Evolutionary conservation across 2,113 vertebrate genomes (phyloP), one percentile per base, ranked within the genome.

Genomic region (Mastomys coucha): DNA sequence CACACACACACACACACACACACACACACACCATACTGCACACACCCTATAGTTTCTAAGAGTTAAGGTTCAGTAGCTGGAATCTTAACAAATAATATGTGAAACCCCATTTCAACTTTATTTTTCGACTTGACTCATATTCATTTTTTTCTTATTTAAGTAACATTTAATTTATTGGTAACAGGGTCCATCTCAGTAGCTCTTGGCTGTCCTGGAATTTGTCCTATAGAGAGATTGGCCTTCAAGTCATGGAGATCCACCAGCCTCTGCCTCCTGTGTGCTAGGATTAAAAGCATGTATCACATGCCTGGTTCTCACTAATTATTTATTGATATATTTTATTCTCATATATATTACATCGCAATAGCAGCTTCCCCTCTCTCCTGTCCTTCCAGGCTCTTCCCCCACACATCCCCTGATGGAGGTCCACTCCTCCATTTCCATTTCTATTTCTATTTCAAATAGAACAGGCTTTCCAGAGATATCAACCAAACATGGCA

Each of bases 81-180:
- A 75, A 56, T 89, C 65, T 82, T 90, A 92, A 45, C 72, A 80
- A 93, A 88, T 60, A 72, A 78, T 88, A 65, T 39, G 16, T 84
- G 20, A 39, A 82, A n/a, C 78, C 20, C 36, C n/a, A 12, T 36
- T 70, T 33, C 73, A 17, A 33, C 31, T 42, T 78, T 14, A 69
- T 90, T 96, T 76, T 63, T 56, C 49, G 28, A 56, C 49, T 88
- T 72, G 17, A 19, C 39, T 84, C 56, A 53, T 33, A 19, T 72
- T 72, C 14, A 9, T 22, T 72, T n/a, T 72, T 39, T 53, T n/a
- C 7, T 19, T 14, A 69, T 5, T 36, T 70, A 70, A 36, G 33
- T 2, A n/a, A n/a, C n/a, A 73, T 73, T 39, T 73, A 39, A 73
- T 73, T 73, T 39, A 73, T 73, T 73, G 14, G 33, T n/a, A 70